Base-by-base conservation (phyloP, 2,797 vertebrate genomes). In the Lindbergichthys nudifrons region DNA sequence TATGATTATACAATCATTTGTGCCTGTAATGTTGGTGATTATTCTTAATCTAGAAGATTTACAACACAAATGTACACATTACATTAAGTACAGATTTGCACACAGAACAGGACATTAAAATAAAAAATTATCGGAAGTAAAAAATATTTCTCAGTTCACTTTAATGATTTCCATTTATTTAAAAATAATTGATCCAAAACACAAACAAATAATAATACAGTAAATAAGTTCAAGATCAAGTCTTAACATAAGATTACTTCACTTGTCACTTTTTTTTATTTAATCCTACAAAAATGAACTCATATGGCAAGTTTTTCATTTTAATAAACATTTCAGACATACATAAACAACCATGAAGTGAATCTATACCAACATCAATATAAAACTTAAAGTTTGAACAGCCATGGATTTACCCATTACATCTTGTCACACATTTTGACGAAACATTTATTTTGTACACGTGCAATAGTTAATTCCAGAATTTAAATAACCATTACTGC, bases 261-360 rank as follows among this genome's bases (percentile, higher is more conserved):
- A 7, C 0, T 62, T 23, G 9, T 60, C 57, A 26, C 1, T n/a
- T 48, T 0, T 36, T 15, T 63, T 19, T 9, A 32, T 13, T 9
- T 11, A 32, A 30, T 30, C 18, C 3, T 0, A 15, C 30, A 36
- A 10, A 18, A 42, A n/a, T 53, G 18, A 12, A 51, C 36, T 51
- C 41, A 14, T 23, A 5, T 23, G 4, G 26, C 26, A 32, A 54
- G 46, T 21, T 3, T 2, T 26, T 2, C 23, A 43, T 36, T 7
- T 7, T 52, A 36, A 53, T 62, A 3, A 18, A 45, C 41, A 61
- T 65, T 41, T 64, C 21, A 48, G 32, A 65, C 12, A 43, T 65
- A 48, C 65, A 50, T 5, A n/a, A 47, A 39, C 36, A n/a, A 15
- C 5, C 10, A 48, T 12, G 5, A 30, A 18, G 15, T 48, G 1